These are phyloP conservation scores for Altica lythri DNA, from an alignment of 2,888 invertebrate genomes.

Conservation along the genomic window DNA sequence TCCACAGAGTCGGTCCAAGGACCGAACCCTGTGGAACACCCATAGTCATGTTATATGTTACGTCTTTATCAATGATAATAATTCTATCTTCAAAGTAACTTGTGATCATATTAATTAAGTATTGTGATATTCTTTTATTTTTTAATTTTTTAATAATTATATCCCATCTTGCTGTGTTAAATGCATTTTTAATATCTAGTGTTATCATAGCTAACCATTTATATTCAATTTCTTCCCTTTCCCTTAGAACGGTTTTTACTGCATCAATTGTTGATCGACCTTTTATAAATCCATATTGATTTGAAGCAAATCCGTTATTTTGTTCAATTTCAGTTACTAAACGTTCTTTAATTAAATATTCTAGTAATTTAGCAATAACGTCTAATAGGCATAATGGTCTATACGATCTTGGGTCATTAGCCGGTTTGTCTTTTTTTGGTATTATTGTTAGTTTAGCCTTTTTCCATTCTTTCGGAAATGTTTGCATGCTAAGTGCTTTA, in stretches of 20 bases:
- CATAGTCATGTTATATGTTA: too few species aligned
- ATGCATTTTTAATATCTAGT: background rate
- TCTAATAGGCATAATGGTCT: conserved; percentile 13
- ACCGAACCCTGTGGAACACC: too few species aligned
- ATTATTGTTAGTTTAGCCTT: background rate
- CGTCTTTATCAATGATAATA: too few species aligned
- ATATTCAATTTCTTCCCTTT: background rate
- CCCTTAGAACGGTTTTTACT: background rate
- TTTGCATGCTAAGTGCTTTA: too few species aligned
- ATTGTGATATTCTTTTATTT: background rate
- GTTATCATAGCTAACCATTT: background rate
- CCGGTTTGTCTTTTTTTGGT: background rate
- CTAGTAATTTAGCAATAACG: background rate
- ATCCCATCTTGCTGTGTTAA: background rate
- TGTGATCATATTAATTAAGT: background rate
- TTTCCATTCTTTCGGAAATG: background rate
- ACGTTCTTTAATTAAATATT: conserved; percentile 5
- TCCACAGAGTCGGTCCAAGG: too few species aligned
- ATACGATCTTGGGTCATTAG: background rate
- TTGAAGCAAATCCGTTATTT: conserved; percentile 5
- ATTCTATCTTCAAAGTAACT: too few species aligned
- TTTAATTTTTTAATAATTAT: background rate
- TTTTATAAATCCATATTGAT: too few species aligned
- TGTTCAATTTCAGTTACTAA: background rate
- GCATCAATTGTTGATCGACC: conserved; percentile 7